Conservation (phyloP, 2,797 vertebrate genomes). For the Pachyuromys duprasi region DNA sequence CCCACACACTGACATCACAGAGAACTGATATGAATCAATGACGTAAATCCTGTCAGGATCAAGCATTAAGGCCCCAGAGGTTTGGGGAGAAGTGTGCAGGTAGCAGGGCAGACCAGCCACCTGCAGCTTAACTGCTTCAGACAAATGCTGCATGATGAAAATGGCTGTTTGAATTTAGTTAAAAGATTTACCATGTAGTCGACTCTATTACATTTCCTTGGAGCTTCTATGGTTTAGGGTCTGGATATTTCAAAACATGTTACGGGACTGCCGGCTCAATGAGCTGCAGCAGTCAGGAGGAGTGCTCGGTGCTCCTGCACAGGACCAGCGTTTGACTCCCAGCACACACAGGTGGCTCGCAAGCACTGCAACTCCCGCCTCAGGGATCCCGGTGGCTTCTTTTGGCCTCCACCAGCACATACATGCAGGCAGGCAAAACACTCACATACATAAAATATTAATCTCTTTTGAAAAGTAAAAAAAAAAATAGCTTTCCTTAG, state of each 20-base stretch:
- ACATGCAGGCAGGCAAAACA: background rate
- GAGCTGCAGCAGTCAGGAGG: background rate
- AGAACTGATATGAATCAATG: constrained; percentile 88
- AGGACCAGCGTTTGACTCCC: background rate
- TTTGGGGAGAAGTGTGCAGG: constrained; percentile 62
- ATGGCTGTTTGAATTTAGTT: constrained; percentile 85
- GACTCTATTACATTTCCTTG: constrained; percentile 39
- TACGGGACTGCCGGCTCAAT: background rate
- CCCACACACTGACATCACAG: constrained; percentile 95
- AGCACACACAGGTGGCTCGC: background rate
- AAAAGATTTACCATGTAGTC: constrained; percentile 53
- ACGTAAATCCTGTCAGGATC: constrained; percentile 92
- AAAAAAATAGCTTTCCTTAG: background rate
- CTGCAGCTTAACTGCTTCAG: constrained; percentile 77
- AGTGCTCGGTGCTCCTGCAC: background rate
- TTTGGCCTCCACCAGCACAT: background rate
- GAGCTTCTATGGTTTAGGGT: constrained; percentile 51
- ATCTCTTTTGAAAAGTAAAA: background rate
- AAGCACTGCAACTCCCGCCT: background rate
- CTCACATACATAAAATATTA: background rate
- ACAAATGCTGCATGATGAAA: constrained; percentile 87
- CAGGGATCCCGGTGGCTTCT: background rate
- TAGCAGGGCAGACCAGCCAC: constrained; percentile 84
- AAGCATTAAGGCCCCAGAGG: constrained; percentile 91
- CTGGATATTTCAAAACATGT: constrained; percentile 57